phyloP scores from a whole-genome alignment of 2,888 invertebrate species.

The Liodrosophila aerea region DNA sequence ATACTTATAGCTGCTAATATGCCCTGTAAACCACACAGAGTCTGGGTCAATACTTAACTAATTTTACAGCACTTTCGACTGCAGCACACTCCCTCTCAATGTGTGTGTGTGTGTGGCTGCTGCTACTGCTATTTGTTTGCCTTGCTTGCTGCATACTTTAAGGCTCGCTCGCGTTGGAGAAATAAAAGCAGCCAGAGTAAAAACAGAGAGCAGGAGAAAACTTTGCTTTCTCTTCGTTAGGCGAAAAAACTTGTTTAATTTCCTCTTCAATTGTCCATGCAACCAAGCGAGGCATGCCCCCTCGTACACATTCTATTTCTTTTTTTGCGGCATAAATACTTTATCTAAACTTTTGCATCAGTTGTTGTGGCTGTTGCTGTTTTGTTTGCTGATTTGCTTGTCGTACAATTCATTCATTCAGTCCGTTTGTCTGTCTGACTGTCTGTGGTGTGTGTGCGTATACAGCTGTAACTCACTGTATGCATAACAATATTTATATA shows the following conservation, averaged over 20 bases:
- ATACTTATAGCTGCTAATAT: too few relatives aligned
- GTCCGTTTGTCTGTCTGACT: constrained; percentile 9
- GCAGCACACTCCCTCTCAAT: neutral
- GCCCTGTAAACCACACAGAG: too few relatives aligned
- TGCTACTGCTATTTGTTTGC: constrained; percentile 40
- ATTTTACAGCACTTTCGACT: too few relatives aligned
- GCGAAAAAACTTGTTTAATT: constrained; percentile 70
- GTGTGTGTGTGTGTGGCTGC: constrained; percentile 2
- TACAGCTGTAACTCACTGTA: constrained; percentile 4
- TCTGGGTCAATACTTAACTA: too few relatives aligned
- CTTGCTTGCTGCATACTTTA: constrained; percentile 64
- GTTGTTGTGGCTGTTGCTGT: constrained; percentile 28
- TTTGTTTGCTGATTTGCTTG: constrained; percentile 44
- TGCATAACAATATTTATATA: constrained; percentile 7
- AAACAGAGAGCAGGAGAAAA: constrained; percentile 32
- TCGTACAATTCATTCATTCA: constrained; percentile 18
- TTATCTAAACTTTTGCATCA: constrained; percentile 58
- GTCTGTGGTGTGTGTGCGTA: constrained; percentile 1
- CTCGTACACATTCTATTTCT: neutral
- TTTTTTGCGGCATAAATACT: constrained; percentile 45
- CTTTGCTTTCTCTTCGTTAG: constrained; percentile 68
- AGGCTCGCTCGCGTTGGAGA: constrained; percentile 55
- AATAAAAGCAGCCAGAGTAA: too few relatives aligned
- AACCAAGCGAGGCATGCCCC: constrained; percentile 34
- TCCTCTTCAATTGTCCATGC: constrained; percentile 69